phyloP scores from a whole-genome alignment of 2,888 invertebrate species.

The Agriopis leucophaearia region DNA sequence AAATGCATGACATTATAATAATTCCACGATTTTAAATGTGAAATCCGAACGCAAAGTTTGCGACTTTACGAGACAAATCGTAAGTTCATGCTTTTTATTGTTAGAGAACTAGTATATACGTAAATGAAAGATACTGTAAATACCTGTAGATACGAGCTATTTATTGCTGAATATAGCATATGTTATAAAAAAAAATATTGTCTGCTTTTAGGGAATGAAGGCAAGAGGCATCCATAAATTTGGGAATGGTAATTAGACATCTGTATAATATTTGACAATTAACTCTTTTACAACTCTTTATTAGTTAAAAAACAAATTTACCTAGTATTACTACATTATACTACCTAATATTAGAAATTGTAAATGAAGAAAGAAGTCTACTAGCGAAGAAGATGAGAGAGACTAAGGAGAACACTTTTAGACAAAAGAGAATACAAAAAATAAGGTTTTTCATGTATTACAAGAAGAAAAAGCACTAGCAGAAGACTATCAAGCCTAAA shows the following conservation, averaged over 20 bases:
- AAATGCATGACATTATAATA: conserved; percentile 41
- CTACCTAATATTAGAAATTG: too few relatives aligned
- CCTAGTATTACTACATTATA: too few relatives aligned
- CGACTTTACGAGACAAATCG: conserved; percentile 31
- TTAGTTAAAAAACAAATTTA: too few relatives aligned
- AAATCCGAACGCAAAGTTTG: conserved; percentile 31
- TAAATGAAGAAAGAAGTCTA: too few relatives aligned
- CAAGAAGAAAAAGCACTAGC: too few relatives aligned
- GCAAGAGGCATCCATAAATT: conserved; percentile 20
- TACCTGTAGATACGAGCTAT: conserved; percentile 18
- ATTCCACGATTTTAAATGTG: conserved; percentile 30
- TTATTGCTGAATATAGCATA: conserved; percentile 26
- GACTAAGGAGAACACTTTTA: too few relatives aligned
- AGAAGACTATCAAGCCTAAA: too few relatives aligned
- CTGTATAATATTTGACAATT: conserved; percentile 1
- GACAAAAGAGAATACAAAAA: too few relatives aligned
- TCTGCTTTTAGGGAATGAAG: conserved; percentile 31
- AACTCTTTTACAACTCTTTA: neutral
- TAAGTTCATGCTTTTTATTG: conserved; percentile 21
- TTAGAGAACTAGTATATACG: conserved; percentile 18
- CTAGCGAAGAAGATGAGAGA: too few relatives aligned
- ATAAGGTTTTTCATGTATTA: too few relatives aligned
- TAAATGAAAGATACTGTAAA: conserved; percentile 24
- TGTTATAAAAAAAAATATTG: conserved; percentile 20
- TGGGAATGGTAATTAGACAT: conserved; percentile 16